Conservation (phyloP, 2,113 vertebrate genomes). For the Osmerus mordax region DNA sequence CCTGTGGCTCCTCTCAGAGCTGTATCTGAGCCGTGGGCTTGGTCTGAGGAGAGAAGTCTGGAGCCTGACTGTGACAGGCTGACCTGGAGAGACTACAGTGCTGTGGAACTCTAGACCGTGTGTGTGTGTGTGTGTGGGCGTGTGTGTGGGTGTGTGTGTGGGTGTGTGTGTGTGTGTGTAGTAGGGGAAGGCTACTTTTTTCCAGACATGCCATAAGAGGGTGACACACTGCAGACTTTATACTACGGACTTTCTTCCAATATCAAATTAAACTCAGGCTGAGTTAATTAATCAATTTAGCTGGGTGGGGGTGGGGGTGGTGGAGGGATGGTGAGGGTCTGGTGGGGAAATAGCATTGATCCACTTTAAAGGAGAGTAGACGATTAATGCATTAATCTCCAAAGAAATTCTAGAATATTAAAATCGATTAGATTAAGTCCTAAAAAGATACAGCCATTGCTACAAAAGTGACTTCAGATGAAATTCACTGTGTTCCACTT, state of each 20-base stretch:
- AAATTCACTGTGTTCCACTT: neutral
- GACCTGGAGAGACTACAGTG: too few relatives aligned
- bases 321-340: neutral
- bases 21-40: neutral
- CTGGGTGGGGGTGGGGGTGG: too few relatives aligned
- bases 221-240: too few relatives aligned
- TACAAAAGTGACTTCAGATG: neutral
- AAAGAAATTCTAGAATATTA: slow-evolving; percentile 21
- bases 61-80: neutral
- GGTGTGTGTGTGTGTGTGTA: too few relatives aligned
- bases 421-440: slow-evolving; percentile 29
- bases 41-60: neutral
- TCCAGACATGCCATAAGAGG: too few relatives aligned
- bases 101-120: too few relatives aligned
- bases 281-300: slow-evolving; percentile 60
- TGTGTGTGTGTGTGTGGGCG: too few relatives aligned
- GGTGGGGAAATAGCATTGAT: slow-evolving; percentile 39
- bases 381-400: slow-evolving; percentile 47
- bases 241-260: neutral
- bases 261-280: slow-evolving; percentile 60
- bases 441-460: neutral
- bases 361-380: slow-evolving; percentile 36
- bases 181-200: too few relatives aligned
- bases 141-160: too few relatives aligned
- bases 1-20: neutral